Evolutionary conservation across 2,113 vertebrate species (phyloP).

Genomic region (Thalassarche chlororhynchos): DNA sequence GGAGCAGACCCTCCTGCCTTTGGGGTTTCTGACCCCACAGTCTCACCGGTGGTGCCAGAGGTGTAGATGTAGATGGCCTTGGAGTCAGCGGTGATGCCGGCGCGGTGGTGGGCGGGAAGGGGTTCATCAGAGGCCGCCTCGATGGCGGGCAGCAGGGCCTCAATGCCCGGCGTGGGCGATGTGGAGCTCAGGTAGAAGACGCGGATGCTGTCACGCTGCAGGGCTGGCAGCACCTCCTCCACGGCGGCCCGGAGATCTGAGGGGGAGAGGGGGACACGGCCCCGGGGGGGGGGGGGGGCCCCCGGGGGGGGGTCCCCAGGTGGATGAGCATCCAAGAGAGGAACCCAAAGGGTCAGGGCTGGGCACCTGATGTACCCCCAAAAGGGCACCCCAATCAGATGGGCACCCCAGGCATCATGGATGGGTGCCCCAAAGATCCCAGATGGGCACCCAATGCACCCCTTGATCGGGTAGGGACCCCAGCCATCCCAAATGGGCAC

Average conservation of each 20-base stretch:
- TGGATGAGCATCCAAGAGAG: not conserved
- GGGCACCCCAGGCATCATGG: not conserved
- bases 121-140: slow-evolving; percentile 58
- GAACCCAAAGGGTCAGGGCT: accelerated
- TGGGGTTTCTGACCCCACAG: accelerated
- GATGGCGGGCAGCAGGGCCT: slow-evolving; percentile 67
- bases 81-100: slow-evolving; percentile 13
- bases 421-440: not conserved
- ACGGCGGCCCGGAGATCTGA: slow-evolving; percentile 75
- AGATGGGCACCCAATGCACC: not conserved
- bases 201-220: slow-evolving; percentile 56
- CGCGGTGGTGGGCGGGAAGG: slow-evolving; percentile 52
- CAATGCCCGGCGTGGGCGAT: slow-evolving; percentile 53
- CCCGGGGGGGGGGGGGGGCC: too few species aligned
- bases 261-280: accelerated
- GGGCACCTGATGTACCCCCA: not conserved
- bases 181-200: slow-evolving; percentile 75
- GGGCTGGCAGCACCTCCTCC: slow-evolving; percentile 76
- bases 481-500: not conserved
- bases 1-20: not conserved
- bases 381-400: not conserved
- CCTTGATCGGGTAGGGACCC: not conserved
- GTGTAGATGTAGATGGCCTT: slow-evolving; percentile 85
- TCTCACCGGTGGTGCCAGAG: slow-evolving; percentile 83
- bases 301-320: too few species aligned